A percentile compares a stretch with the other conserved stretches of the same genome.
Evolutionary conservation across 1,140 invertebrate species (phyloP).

Genomic region (Meloidogyne exigua): DNA sequence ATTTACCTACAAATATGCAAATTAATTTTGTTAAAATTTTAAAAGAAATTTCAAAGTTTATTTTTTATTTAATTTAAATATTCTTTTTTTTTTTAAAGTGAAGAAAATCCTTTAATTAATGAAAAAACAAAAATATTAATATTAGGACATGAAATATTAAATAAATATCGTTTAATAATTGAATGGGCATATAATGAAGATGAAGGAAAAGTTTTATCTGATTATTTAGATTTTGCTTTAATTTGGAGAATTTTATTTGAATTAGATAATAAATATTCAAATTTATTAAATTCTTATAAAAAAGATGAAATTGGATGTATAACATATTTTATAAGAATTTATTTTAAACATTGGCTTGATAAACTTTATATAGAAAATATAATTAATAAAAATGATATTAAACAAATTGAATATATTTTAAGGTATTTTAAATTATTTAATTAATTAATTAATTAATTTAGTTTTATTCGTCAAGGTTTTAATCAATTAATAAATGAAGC

Average conservation of each 20-base stretch:
- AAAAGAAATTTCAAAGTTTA: neutral
- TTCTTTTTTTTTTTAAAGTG: neutral
- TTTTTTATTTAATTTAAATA: neutral
- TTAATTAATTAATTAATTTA: no score
- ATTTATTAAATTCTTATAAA: neutral
- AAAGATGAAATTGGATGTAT: neutral
- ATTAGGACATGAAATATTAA: neutral
- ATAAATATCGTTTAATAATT: neutral
- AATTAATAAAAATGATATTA: neutral
- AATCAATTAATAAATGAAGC: no score
- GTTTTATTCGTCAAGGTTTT: no score
- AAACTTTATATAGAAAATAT: neutral
- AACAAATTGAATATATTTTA: neutral
- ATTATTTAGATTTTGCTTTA: neutral
- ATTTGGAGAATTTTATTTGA: neutral
- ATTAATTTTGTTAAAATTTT: neutral
- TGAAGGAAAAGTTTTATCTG: neutral
- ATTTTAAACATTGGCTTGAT: neutral
- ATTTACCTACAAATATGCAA: neutral
- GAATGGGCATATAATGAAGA: neutral
- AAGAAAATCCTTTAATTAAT: neutral
- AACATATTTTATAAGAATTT: neutral
- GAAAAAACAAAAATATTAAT: slow-evolving; percentile 1
- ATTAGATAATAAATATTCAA: neutral
- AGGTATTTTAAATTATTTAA: neutral